Base-by-base conservation (phyloP, 2,797 vertebrate species). In the Helarctos malayanus region DNA sequence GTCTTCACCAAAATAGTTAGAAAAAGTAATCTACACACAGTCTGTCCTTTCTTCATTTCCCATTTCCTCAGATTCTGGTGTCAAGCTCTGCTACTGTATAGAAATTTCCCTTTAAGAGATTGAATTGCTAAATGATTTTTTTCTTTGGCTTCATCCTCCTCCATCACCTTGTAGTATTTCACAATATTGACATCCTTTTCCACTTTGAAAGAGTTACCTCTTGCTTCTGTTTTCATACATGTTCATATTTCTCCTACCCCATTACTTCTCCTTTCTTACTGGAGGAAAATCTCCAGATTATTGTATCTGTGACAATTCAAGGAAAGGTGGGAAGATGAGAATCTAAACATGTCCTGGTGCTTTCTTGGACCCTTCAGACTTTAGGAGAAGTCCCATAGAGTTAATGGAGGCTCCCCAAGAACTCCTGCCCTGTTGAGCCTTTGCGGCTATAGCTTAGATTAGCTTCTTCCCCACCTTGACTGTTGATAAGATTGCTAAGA, bases 31-130 rank as follows among this genome's bases (percentile, higher is more conserved):
- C 7, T 69, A 29, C 1, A 32, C 21, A 63, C 49, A 7, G 18
- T 76, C 25, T 92, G 29, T 69, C 23, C 4, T 90, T 86, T 80
- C 8, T 95, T 84, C 10, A 80, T 75, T 93, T 93, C 57, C 47
- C 27, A 59, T 54, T 56, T 54, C 7, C 19, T 49, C 23, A 52
- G 63, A 2, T 95, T 23, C 32, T 49, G 23, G 4, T 41, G 21
- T 65, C 49, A 92, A 41, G 32, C 0, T 83, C 41, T 95, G 54
- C n/a, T 7, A 59, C 23, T 59, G 7, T 29, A 49, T 27, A 16
- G 52, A 96, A 83, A 56, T 47, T 75, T 89, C 14, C n/a, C 57
- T 80, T 21, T 91, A 52, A 87, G 75, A 88, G 6, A 1, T 69
- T 69, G 10, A 56, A 27, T 69, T 81, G 52, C 10, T 68, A 47